Evolutionary conservation across 2,888 invertebrate genomes (phyloP), one percentile per base, ranked within the genome.

Genomic region (Diloba caeruleocephala): DNA sequence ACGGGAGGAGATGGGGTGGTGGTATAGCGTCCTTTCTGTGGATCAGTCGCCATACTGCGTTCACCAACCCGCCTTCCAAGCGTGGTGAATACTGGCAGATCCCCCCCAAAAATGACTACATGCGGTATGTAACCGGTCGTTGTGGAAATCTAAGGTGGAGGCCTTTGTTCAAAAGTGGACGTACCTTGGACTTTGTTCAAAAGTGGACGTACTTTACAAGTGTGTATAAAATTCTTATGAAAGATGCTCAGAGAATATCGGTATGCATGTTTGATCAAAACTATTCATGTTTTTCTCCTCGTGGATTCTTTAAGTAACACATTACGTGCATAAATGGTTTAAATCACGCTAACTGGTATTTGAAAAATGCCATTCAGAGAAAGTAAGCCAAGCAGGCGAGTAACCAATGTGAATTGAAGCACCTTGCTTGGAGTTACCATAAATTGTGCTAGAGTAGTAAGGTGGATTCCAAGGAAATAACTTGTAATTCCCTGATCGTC

Each of bases 401-500:
- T 23, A 31, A 55, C 55, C 19, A 10, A 21, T 52, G 19, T 21
- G 21, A 23, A 28, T 52, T 7, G 31, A 41, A 13, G n/a, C 31
- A 52, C 6, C 9, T 28, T 42, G 14, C 10, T 33, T 39, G 9
- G 9, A 38, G 38, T 50, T 17, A 15, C 19, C 13, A 23, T 33
- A 10, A 8, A n/a, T 28, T 10, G 25, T 38, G 15, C 7, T 15
- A 2, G 1, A 12, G 29, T 13, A 31, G 17, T 46, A 25, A 51
- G 63, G 50, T 45, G 51, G 3, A 5, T 21, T 36, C 13, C 57
- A 51, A 45, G 45, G 51, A 19, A 29, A 17, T 8, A n/a, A 17
- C 39, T 19, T 21, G 15, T 9, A 3, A 6, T 33, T 26, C 12
- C 6, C 9, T 3, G 7, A n/a, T 19, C 38, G 13, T 15, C 7